These are phyloP conservation scores for Misgurnus mizolepis DNA, from an alignment of 2,113 vertebrate genomes.

Conservation along the genomic window DNA sequence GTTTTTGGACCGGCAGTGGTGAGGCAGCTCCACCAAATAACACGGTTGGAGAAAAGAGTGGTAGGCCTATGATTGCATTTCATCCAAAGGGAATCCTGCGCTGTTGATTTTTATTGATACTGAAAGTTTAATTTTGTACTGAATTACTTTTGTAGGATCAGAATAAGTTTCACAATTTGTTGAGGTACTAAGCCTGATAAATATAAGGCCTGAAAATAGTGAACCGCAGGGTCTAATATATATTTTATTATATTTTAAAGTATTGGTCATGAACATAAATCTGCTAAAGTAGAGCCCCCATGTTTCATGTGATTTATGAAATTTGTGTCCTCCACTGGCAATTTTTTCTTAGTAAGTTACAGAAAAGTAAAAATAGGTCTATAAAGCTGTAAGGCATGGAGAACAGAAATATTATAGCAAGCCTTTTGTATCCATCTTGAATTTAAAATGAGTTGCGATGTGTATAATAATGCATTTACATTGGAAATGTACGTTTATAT, in stretches of 20 bases:
- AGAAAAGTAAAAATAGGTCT: background rate
- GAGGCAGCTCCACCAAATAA: background rate
- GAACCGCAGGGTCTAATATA: no score
- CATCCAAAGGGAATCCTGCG: slow-evolving; percentile 55
- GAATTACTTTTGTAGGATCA: slow-evolving; percentile 9
- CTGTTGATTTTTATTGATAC: slow-evolving; percentile 53
- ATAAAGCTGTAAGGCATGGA: background rate
- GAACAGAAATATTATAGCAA: background rate
- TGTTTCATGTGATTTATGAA: background rate
- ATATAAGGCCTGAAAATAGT: no score
- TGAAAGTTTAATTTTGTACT: slow-evolving; percentile 2
- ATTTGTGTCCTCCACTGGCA: background rate
- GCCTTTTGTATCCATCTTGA: background rate
- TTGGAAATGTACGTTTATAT: background rate
- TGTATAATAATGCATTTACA: slow-evolving; percentile 4
- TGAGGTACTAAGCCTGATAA: no score
- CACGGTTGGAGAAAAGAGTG: slow-evolving; percentile 56
- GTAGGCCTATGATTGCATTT: slow-evolving; percentile 59
- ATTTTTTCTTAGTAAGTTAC: background rate
- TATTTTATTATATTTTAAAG: background rate
- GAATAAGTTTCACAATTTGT: slow-evolving; percentile 33
- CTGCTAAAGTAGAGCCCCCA: background rate
- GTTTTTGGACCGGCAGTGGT: background rate
- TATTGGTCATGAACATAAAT: background rate
- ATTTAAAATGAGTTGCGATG: slow-evolving; percentile 36